Evolutionary conservation across 2,888 invertebrate species (phyloP).

Genomic region (Resseliella maxima): DNA sequence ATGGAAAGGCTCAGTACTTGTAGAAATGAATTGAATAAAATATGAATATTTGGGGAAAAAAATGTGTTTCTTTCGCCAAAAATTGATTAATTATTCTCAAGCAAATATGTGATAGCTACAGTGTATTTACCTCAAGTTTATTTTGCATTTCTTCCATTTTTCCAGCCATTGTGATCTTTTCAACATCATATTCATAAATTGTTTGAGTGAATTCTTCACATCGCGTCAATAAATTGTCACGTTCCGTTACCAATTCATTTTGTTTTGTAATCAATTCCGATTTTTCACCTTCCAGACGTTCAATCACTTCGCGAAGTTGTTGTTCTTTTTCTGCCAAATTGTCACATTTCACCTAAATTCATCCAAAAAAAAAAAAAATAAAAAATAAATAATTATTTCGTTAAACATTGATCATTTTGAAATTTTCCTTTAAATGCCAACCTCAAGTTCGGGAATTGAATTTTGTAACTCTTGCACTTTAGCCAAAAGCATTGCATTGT

Average conservation of each 20-base stretch:
- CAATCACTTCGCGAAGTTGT: neutral
- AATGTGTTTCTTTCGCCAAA: too few relatives aligned
- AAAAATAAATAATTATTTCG: neutral
- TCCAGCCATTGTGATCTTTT: slow-evolving; percentile 58
- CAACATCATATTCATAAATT: slow-evolving; percentile 61
- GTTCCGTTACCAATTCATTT: slow-evolving; percentile 55
- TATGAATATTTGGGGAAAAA: too few relatives aligned
- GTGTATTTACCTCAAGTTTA: slow-evolving; percentile 62
- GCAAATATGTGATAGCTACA: too few relatives aligned
- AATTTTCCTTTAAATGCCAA: too few relatives aligned
- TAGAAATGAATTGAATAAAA: too few relatives aligned
- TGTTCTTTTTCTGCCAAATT: slow-evolving; percentile 44
- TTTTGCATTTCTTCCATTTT: slow-evolving; percentile 63
- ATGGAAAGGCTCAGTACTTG: too few relatives aligned
- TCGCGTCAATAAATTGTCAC: slow-evolving; percentile 36
- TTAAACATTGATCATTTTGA: neutral
- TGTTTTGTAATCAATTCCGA: neutral
- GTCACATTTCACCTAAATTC: slow-evolving; percentile 41
- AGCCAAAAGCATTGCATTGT: slow-evolving; percentile 47
- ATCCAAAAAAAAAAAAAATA: neutral
- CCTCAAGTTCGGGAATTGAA: slow-evolving; percentile 39
- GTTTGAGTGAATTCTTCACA: slow-evolving; percentile 61
- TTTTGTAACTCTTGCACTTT: slow-evolving; percentile 47
- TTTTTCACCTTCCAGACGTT: slow-evolving; percentile 20
- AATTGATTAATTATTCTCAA: too few relatives aligned